These are phyloP conservation scores for Electrophaes corylata DNA, from an alignment of 2,888 invertebrate species.

Conservation along the genomic window DNA sequence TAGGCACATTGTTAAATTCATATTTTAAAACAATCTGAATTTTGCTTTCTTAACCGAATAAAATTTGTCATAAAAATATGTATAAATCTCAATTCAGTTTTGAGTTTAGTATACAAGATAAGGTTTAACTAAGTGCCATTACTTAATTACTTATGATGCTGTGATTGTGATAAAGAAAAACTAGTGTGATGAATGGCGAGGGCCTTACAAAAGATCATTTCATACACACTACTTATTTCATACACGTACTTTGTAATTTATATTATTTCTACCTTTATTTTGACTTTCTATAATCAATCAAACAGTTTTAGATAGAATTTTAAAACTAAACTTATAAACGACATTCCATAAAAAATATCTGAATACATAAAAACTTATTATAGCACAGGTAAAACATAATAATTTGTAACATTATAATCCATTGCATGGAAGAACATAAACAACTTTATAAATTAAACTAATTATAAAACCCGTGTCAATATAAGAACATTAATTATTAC, in stretches of 20 bases:
- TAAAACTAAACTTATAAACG: neutral
- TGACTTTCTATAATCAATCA: neutral
- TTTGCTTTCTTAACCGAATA: too few relatives aligned
- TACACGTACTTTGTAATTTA: too few relatives aligned
- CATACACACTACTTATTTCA: neutral
- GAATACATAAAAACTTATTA: neutral
- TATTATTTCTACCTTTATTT: too few relatives aligned
- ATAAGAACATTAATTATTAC: neutral
- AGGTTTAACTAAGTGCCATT: too few relatives aligned
- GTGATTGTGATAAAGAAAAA: neutral
- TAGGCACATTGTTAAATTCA: too few relatives aligned
- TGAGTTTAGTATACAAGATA: too few relatives aligned
- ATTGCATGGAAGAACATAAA: conserved; percentile 1
- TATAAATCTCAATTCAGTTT: too few relatives aligned
- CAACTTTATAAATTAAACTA: neutral
- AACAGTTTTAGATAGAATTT: neutral
- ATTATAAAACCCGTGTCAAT: neutral
- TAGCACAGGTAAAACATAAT: neutral
- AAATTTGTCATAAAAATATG: too few relatives aligned
- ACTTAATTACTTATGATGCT: too few relatives aligned
- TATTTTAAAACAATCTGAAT: too few relatives aligned
- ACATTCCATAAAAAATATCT: neutral
- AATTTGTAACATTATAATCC: neutral
- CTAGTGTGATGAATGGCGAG: neutral
- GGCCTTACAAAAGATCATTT: neutral